phyloP scores from a whole-genome alignment of 2,888 invertebrate genomes.

The Catocala sponsa region DNA sequence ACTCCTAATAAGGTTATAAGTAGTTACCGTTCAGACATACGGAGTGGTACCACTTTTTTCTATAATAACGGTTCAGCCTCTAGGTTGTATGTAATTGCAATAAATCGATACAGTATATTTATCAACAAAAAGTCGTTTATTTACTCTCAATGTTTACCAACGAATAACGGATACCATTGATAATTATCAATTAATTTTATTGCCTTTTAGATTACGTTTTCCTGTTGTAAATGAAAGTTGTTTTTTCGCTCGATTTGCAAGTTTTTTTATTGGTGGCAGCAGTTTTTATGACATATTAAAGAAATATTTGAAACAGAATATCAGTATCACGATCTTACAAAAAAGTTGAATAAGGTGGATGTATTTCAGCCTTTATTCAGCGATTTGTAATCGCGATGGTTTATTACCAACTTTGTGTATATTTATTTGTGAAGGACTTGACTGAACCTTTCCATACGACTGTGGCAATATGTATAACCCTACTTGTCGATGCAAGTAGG shows the following conservation, averaged over 20 bases:
- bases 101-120: conserved; percentile 53
- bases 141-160: conserved; percentile 32
- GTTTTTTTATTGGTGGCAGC: conserved; percentile 18
- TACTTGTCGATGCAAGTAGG: too few relatives aligned
- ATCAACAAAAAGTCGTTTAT: conserved; percentile 51
- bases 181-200: conserved; percentile 50
- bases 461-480: too few relatives aligned
- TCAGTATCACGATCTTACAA: conserved; percentile 1
- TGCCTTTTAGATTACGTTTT: conserved; percentile 43
- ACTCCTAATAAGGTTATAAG: conserved; percentile 53
- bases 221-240: conserved; percentile 53
- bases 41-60: conserved; percentile 53
- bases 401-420: not conserved
- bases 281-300: not conserved
- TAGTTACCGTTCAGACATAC: conserved; percentile 55
- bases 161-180: conserved; percentile 44
- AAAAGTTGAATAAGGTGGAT: not conserved
- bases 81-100: conserved; percentile 47
- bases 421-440: too few relatives aligned
- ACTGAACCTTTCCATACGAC: too few relatives aligned
- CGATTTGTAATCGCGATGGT: not conserved
- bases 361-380: too few relatives aligned
- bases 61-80: conserved; percentile 55
- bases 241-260: conserved; percentile 28
- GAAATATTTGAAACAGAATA: not conserved